Conservation (phyloP, 2,888 invertebrate genomes). For the Trissoscelio sp. region DNA sequence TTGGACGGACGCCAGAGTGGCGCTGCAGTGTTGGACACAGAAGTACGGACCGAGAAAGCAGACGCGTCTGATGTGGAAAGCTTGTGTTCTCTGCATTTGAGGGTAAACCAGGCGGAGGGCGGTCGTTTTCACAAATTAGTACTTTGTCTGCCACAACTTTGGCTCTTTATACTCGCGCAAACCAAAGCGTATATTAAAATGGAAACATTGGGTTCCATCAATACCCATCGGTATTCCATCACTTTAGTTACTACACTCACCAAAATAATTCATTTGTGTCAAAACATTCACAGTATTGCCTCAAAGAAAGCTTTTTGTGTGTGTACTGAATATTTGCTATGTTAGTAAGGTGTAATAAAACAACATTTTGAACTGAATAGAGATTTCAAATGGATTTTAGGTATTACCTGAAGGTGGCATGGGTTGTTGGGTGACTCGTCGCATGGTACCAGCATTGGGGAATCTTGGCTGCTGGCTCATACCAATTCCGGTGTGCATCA, state of each 20-base stretch:
- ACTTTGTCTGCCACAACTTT: conserved; percentile 36
- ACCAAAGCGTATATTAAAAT: conserved; percentile 33
- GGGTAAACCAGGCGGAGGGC: conserved; percentile 33
- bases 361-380: no score
- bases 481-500: conserved; percentile 85
- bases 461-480: conserved; percentile 83
- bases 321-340: no score
- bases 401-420: conserved; percentile 89
- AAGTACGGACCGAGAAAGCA: conserved; percentile 38
- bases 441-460: conserved; percentile 85
- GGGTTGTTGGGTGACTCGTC: conserved; percentile 88
- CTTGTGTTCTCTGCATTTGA: conserved; percentile 48
- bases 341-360: no score
- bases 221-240: no score
- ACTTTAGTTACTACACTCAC: no score
- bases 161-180: conserved; percentile 10
- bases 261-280: no score
- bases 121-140: conserved; percentile 47
- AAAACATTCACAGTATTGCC: no score
- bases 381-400: no score
- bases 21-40: conserved; percentile 64
- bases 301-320: no score
- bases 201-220: conserved; percentile 18
- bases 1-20: conserved; percentile 72
- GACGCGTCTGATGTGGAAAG: conserved; percentile 54